Base-by-base conservation (phyloP, 2,797 vertebrate species). In the Meriones psammophilus region DNA sequence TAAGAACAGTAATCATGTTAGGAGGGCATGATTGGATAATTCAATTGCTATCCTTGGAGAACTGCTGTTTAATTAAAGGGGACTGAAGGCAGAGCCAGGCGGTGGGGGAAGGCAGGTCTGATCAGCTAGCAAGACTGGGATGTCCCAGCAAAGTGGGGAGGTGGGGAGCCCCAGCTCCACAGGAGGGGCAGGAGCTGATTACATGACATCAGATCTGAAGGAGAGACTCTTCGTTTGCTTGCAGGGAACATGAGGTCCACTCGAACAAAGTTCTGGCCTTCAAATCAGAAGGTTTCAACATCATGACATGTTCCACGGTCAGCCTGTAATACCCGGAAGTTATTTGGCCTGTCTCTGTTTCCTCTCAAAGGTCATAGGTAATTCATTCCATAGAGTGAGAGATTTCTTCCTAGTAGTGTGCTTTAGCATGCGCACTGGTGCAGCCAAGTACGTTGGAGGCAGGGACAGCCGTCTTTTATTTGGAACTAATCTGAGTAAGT, bases 1-100 rank as follows among this genome's bases (percentile, higher is more conserved):
- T 71, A 93, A 85, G 1, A 30, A 85, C 2, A 81, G 92, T 94
- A 94, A 78, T 97, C 78, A 89, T 92, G 95, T 96, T 88, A 96
- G 95, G 78, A 92, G 88, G 24, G 7, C 83, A 22, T 93, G 95
- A 96, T 96, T 97, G 94, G 94, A 79, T 97, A 88, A 98, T 95
- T 96, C 96, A 94, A 77, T 97, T 93, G 93, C 94, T 88, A 93
- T 95, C 95, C 94, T 64, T 62, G 26, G 97, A 96, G 96, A 94
- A 68, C 85, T 89, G 78, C 88, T 84, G 94, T 93, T 97, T 97
- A 97, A 97, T 97, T 97, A 97, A 97, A 88, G 80, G 88, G 76
- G 84, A 89, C 30, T 71, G 91, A 81, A 95, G 94, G 56, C 64
- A 50, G 93, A 84, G 74, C 8, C 0, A 28, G 96, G 90, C 54